These are phyloP conservation scores for Thamnophis elegans DNA, from an alignment of 2,797 vertebrate species.

Conservation along the genomic window DNA sequence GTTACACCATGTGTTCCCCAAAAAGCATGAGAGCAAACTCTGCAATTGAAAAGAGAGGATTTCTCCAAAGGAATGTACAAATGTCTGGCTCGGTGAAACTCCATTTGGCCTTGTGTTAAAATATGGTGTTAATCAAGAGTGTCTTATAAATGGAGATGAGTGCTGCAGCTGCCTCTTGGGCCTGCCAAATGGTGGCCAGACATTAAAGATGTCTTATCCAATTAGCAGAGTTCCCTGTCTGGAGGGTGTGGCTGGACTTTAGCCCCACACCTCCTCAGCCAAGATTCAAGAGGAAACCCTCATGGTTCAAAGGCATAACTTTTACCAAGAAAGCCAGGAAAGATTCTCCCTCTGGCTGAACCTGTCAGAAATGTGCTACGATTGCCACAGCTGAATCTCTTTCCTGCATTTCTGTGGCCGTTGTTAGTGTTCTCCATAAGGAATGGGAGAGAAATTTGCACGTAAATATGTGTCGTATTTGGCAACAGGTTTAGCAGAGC, in stretches of 20 bases:
- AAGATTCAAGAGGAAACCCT: slow-evolving; percentile 31
- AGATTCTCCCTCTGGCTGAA: slow-evolving; percentile 17
- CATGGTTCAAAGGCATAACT: slow-evolving; percentile 27
- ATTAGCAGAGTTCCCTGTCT: slow-evolving; percentile 43
- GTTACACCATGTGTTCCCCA: slow-evolving; percentile 20
- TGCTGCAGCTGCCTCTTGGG: slow-evolving; percentile 33
- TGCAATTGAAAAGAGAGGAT: slow-evolving; percentile 37
- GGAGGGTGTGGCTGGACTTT: slow-evolving; percentile 30
- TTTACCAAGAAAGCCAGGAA: slow-evolving; percentile 33
- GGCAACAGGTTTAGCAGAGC: slow-evolving; percentile 20
- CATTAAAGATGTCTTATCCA: slow-evolving; percentile 49
- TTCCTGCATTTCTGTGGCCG: slow-evolving; percentile 33
- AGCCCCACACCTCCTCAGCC: slow-evolving; percentile 6
- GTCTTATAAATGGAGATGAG: slow-evolving; percentile 39
- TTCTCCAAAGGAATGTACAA: slow-evolving; percentile 51
- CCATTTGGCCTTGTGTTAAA: slow-evolving; percentile 60
- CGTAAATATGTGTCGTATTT: background rate
- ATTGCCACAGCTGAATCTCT: slow-evolving; percentile 16
- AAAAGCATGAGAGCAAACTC: slow-evolving; percentile 23
- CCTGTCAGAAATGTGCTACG: slow-evolving; percentile 21
- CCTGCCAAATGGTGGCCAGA: slow-evolving; percentile 40
- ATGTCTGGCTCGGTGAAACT: slow-evolving; percentile 60
- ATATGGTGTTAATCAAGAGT: slow-evolving; percentile 59
- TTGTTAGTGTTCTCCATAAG: slow-evolving; percentile 34
- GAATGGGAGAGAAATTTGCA: slow-evolving; percentile 34